Evolutionary conservation across 2,797 vertebrate genomes (phyloP).

Genomic region (Decapterus maruadsi): DNA sequence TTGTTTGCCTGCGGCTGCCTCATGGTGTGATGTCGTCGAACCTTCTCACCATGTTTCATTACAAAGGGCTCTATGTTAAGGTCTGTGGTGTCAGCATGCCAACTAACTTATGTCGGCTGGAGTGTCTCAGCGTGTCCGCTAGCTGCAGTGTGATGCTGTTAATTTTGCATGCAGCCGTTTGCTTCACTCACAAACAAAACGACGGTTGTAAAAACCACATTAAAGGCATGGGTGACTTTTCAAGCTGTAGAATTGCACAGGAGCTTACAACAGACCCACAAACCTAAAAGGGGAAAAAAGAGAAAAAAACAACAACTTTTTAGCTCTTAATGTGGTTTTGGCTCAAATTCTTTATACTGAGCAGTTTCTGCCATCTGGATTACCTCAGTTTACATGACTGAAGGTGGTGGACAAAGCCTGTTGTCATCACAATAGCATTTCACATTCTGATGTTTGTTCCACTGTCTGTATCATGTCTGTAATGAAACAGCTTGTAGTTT

Average conservation of each 20-base stretch:
- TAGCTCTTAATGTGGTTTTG: not conserved
- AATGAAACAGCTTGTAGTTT: not conserved
- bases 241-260: not conserved
- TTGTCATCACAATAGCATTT: not conserved
- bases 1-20: conserved; percentile 71
- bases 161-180: conserved; percentile 32
- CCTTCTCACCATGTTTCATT: conserved; percentile 67
- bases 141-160: conserved; percentile 13
- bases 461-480: not conserved
- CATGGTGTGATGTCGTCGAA: conserved; percentile 69
- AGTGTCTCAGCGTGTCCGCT: conserved; percentile 18
- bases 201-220: not conserved
- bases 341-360: not conserved
- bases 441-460: not conserved
- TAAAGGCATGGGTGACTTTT: not conserved
- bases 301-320: not conserved
- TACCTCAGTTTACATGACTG: not conserved
- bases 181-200: conserved; percentile 7
- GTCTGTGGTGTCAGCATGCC: conserved; percentile 45
- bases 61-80: conserved; percentile 50
- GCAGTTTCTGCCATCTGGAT: not conserved
- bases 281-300: not conserved
- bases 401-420: not conserved
- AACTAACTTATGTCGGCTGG: conserved; percentile 37
- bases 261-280: not conserved